phyloP scores from a whole-genome alignment of 2,797 vertebrate species.

The Coregonus suidteri region DNA sequence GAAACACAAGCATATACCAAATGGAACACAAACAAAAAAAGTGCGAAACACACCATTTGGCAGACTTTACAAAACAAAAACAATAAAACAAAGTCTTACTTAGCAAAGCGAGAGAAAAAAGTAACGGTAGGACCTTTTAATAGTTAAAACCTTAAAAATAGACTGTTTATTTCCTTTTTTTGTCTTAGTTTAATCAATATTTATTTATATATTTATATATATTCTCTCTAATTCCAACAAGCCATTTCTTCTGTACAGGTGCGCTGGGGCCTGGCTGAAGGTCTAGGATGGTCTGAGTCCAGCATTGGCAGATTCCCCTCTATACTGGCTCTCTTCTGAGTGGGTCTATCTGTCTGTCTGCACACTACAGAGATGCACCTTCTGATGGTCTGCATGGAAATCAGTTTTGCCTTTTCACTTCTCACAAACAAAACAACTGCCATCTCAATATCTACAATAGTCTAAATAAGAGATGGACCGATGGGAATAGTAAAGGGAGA shows the following conservation, averaged over 20 bases:
- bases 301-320: conserved; percentile 15
- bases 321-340: conserved; percentile 4
- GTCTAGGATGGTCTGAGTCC: conserved; percentile 37
- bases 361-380: conserved; percentile 24
- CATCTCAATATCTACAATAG: conserved; percentile 31
- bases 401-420: conserved; percentile 11
- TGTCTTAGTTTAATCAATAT: conserved; percentile 69
- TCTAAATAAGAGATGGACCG: conserved; percentile 7
- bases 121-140: conserved; percentile 68
- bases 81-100: conserved; percentile 65
- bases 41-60: conserved; percentile 80
- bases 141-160: conserved; percentile 77
- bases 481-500: conserved; percentile 11
- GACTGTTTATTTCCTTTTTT: conserved; percentile 67
- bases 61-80: conserved; percentile 58
- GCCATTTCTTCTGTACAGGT: conserved; percentile 69
- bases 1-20: conserved; percentile 79
- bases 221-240: conserved; percentile 70
- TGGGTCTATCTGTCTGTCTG: conserved; percentile 10
- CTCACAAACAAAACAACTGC: conserved; percentile 9
- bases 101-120: conserved; percentile 73
- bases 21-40: conserved; percentile 73
- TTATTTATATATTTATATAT: conserved; percentile 68
- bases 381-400: conserved; percentile 17
- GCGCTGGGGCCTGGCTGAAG: conserved; percentile 42